Evolutionary conservation across 2,113 vertebrate species (phyloP).

Genomic region (Cryptomyrus ogoouensis): DNA sequence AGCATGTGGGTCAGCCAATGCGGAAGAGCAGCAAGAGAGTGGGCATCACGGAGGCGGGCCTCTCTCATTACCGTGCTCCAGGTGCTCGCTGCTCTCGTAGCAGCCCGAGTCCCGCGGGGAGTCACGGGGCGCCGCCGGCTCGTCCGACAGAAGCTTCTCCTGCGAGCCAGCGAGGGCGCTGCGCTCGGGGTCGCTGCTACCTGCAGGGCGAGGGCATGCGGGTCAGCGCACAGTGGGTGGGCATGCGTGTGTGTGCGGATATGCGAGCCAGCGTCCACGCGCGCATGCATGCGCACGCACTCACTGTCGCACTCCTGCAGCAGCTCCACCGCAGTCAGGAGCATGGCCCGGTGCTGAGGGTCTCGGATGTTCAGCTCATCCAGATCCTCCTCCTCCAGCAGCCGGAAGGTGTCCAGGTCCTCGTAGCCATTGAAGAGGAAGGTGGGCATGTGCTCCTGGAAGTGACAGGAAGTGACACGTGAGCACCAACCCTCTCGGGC

Average conservation of each 20-base stretch:
- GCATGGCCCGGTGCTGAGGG: slow-evolving; percentile 86
- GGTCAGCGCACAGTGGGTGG: slow-evolving; percentile 53
- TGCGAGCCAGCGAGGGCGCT: slow-evolving; percentile 79
- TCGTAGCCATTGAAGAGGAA: slow-evolving; percentile 98
- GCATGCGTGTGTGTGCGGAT: slow-evolving; percentile 3
- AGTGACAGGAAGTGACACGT: not conserved
- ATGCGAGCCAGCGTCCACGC: not conserved
- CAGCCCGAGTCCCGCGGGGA: slow-evolving; percentile 94
- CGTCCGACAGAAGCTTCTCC: slow-evolving; percentile 86
- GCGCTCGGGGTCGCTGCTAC: slow-evolving; percentile 83
- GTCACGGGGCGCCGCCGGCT: slow-evolving; percentile 71
- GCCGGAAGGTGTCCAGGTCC: slow-evolving; percentile 94
- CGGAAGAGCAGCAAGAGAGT: slow-evolving; percentile 19
- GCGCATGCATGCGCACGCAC: slow-evolving; percentile 37
- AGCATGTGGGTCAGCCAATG: slow-evolving; percentile 16
- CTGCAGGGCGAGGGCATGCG: slow-evolving; percentile 46
- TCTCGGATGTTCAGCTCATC: slow-evolving; percentile 93
- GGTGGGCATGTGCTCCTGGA: slow-evolving; percentile 94
- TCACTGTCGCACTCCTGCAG: slow-evolving; percentile 95
- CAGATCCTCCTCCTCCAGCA: slow-evolving; percentile 93
- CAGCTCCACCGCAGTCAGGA: slow-evolving; percentile 90
- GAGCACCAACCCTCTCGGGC: not conserved
- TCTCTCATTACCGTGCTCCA: slow-evolving; percentile 85
- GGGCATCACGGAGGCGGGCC: slow-evolving; percentile 35
- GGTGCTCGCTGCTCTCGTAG: slow-evolving; percentile 94